Evolutionary conservation across 2,113 vertebrate genomes (phyloP).

Genomic region (Gopherus evgoodei): DNA sequence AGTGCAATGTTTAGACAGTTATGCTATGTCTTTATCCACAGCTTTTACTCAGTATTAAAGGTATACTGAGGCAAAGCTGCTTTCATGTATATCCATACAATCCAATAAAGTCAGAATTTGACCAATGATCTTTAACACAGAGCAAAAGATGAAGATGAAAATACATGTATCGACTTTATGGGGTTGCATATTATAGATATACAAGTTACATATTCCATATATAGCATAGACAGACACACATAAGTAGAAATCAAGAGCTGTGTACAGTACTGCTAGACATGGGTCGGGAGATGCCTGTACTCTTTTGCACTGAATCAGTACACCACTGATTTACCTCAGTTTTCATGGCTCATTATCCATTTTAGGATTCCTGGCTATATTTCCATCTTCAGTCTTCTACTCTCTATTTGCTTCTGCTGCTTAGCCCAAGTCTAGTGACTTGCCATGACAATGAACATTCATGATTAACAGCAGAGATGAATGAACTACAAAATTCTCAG

Average conservation of each 20-base stretch:
- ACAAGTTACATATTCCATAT: background rate
- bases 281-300: background rate
- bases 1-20: background rate
- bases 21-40: background rate
- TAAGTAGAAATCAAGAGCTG: background rate
- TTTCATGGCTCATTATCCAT: background rate
- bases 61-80: background rate
- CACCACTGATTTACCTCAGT: background rate
- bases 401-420: background rate
- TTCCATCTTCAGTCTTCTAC: background rate
- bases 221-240: background rate
- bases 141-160: background rate
- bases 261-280: background rate
- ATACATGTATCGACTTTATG: background rate
- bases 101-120: background rate
- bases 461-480: background rate
- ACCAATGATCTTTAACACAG: background rate
- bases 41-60: background rate
- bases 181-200: background rate
- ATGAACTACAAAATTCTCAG: background rate
- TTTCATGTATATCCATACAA: background rate
- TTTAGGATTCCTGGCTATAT: background rate
- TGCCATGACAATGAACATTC: background rate
- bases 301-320: background rate
- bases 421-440: background rate